These are phyloP conservation scores for Callipepla californica DNA, from an alignment of 2,113 vertebrate species.

Conservation along the genomic window DNA sequence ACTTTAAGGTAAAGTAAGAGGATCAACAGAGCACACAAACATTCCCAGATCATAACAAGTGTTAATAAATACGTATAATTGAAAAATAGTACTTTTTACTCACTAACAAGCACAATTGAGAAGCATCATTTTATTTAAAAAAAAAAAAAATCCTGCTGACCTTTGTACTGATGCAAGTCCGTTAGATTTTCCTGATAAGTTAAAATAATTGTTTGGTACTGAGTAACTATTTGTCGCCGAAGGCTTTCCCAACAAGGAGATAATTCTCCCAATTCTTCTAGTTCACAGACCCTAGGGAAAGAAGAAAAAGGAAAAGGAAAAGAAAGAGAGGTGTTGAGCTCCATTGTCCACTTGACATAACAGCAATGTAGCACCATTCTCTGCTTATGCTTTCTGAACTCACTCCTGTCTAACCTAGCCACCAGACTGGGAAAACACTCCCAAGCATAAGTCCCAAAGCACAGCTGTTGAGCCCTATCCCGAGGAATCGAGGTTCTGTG, in stretches of 20 bases:
- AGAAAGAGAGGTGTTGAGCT: not conserved
- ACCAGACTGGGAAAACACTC: not conserved
- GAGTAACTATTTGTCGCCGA: conserved; percentile 92
- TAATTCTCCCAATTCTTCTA: conserved; percentile 94
- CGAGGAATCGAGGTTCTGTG: not conserved
- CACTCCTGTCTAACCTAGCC: not conserved
- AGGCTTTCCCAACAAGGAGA: conserved; percentile 98
- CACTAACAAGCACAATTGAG: not conserved
- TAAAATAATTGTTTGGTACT: conserved; percentile 94
- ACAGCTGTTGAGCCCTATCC: not conserved
- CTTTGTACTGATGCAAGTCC: conserved; percentile 93
- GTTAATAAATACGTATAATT: not conserved
- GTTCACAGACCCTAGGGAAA: conserved; percentile 88
- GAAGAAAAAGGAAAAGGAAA: not conserved
- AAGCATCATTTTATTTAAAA: not conserved
- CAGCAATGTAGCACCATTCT: not conserved
- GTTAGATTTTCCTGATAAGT: conserved; percentile 93
- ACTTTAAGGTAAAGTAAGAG: not conserved
- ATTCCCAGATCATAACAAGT: not conserved
- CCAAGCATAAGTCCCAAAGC: not conserved
- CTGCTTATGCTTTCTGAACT: not conserved
- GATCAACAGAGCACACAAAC: not conserved
- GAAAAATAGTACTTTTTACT: not conserved
- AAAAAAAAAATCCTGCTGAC: conserved; percentile 69
- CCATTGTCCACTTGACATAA: not conserved